Evolutionary conservation across 1,140 invertebrate genomes (phyloP).

Genomic region (Drosophila mayri): DNA sequence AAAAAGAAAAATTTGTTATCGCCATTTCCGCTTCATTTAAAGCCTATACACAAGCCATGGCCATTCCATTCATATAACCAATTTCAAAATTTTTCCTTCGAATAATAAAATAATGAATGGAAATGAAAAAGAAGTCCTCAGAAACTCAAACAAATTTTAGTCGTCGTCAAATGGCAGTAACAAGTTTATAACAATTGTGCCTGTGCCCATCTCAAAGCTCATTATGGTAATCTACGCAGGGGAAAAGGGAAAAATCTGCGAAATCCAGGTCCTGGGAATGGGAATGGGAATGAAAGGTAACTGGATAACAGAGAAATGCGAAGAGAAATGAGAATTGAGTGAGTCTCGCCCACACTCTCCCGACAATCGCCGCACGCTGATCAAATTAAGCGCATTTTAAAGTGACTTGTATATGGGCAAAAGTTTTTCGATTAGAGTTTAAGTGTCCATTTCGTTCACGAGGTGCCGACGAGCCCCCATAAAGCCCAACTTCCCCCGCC

Average conservation of each 20-base stretch:
- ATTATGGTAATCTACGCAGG: slow-evolving; percentile 73
- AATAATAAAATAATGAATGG: slow-evolving; percentile 41
- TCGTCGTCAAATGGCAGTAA: slow-evolving; percentile 67
- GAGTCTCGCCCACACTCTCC: slow-evolving; percentile 8
- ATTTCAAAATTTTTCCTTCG: slow-evolving; percentile 35
- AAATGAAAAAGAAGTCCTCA: slow-evolving; percentile 30
- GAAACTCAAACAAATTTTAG: slow-evolving; percentile 58
- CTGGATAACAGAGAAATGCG: slow-evolving; percentile 23
- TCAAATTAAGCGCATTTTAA: slow-evolving; percentile 84
- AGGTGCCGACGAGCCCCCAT: slow-evolving; percentile 66
- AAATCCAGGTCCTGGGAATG: background rate
- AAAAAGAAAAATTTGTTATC: slow-evolving; percentile 18
- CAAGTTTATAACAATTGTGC: slow-evolving; percentile 71
- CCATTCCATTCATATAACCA: slow-evolving; percentile 30
- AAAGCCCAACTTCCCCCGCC: background rate
- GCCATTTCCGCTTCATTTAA: slow-evolving; percentile 44
- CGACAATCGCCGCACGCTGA: slow-evolving; percentile 79
- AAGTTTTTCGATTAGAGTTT: slow-evolving; percentile 84
- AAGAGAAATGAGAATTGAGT: slow-evolving; percentile 25
- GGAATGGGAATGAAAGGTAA: slow-evolving; percentile 18
- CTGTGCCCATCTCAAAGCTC: slow-evolving; percentile 58
- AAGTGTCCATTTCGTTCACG: slow-evolving; percentile 80
- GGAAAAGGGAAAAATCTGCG: slow-evolving; percentile 20
- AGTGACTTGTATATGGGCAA: slow-evolving; percentile 83
- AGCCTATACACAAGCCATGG: slow-evolving; percentile 11